Conservation (phyloP, 2,888 invertebrate genomes). For the Euclidia mi region DNA sequence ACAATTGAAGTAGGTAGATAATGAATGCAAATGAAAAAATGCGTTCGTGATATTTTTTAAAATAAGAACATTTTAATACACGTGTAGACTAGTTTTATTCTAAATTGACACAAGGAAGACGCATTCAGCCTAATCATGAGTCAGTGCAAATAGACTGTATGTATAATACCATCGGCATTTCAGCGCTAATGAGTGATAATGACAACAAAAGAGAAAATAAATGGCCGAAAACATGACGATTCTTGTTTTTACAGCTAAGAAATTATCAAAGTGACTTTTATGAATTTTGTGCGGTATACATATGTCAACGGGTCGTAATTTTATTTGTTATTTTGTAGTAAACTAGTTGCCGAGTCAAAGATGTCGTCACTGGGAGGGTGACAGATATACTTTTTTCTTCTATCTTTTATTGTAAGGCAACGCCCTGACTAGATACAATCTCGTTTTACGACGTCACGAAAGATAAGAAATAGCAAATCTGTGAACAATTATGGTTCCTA, state of each 20-base stretch:
- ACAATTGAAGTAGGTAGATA: too few species aligned
- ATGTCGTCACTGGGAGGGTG: neutral
- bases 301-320: slow-evolving; percentile 22
- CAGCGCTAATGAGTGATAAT: slow-evolving; percentile 54
- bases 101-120: slow-evolving; percentile 43
- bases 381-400: neutral
- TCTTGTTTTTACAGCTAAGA: slow-evolving; percentile 41
- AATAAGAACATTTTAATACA: slow-evolving; percentile 11
- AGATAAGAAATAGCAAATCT: too few species aligned
- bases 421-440: too few species aligned
- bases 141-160: slow-evolving; percentile 45
- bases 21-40: too few species aligned
- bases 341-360: neutral
- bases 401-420: too few species aligned
- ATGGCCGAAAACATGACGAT: slow-evolving; percentile 49
- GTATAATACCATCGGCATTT: slow-evolving; percentile 47
- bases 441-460: too few species aligned
- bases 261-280: slow-evolving; percentile 48
- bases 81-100: slow-evolving; percentile 13
- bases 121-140: slow-evolving; percentile 34
- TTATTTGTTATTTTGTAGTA: slow-evolving; percentile 9
- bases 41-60: neutral
- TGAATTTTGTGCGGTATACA: slow-evolving; percentile 33
- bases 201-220: slow-evolving; percentile 53
- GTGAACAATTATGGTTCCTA: too few species aligned